A percentile compares a stretch with the other conserved stretches of the same genome.
Evolutionary conservation across 2,113 vertebrate species (phyloP).

Genomic region (Podocnemis expansa): DNA sequence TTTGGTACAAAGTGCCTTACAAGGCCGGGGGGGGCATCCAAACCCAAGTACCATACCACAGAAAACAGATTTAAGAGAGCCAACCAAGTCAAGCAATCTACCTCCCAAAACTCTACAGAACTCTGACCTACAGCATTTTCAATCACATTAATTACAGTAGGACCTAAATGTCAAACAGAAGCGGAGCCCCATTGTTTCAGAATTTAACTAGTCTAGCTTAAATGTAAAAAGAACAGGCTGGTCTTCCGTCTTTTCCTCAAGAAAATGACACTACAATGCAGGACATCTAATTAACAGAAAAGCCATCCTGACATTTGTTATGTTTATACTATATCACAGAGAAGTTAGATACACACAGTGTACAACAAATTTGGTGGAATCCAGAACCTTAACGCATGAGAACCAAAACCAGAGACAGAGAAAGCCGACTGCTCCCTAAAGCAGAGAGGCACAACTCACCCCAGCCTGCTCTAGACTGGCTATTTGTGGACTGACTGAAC

Average conservation of each 20-base stretch:
- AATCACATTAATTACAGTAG: not conserved
- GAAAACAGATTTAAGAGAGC: not conserved
- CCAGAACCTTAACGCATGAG: not conserved
- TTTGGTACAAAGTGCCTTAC: not conserved
- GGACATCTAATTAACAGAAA: not conserved
- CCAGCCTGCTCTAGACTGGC: not conserved
- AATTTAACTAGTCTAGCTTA: not conserved
- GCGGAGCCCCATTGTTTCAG: not conserved
- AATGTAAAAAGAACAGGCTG: not conserved
- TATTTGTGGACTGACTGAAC: not conserved
- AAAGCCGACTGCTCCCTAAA: not conserved
- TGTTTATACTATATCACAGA: not conserved
- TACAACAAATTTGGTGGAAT: not conserved
- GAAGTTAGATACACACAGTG: not conserved
- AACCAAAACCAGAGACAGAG: not conserved
- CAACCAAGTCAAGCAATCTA: not conserved
- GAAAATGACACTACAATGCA: not conserved
- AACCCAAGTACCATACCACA: not conserved
- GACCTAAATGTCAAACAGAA: not conserved
- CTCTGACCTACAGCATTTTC: not conserved
- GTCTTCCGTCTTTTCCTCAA: not conserved
- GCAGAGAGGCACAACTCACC: not conserved
- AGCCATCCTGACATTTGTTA: not conserved
- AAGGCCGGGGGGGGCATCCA: not conserved
- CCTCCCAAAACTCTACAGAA: not conserved